These are phyloP conservation scores for Ctenicera cuprea DNA, from an alignment of 2,888 invertebrate species.

Conservation along the genomic window DNA sequence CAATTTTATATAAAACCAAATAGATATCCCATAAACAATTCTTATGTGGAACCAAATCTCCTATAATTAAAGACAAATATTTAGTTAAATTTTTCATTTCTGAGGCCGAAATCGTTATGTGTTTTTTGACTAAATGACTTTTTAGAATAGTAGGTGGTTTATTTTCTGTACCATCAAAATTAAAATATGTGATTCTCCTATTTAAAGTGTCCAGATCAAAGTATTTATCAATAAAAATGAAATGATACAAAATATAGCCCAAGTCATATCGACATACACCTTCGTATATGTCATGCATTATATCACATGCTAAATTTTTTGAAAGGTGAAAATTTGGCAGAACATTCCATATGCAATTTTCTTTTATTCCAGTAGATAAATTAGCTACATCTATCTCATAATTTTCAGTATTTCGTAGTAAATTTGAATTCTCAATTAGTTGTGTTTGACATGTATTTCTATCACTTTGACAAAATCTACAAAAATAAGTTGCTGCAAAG, in stretches of 20 bases:
- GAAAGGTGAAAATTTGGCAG: slow-evolving; percentile 57
- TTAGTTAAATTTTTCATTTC: slow-evolving; percentile 54
- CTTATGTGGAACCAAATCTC: slow-evolving; percentile 49
- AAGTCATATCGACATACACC: slow-evolving; percentile 45
- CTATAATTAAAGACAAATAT: slow-evolving; percentile 23
- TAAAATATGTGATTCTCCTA: slow-evolving; percentile 47
- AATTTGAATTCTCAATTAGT: background rate
- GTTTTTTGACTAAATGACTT: slow-evolving; percentile 37
- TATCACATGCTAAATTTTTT: slow-evolving; percentile 57
- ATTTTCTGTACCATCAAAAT: slow-evolving; percentile 46
- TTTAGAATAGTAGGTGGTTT: slow-evolving; percentile 47
- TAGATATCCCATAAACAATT: slow-evolving; percentile 37
- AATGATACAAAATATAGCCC: slow-evolving; percentile 35
- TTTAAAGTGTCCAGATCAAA: slow-evolving; percentile 49
- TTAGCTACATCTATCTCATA: slow-evolving; percentile 30
- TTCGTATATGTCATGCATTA: slow-evolving; percentile 60
- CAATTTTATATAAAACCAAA: background rate
- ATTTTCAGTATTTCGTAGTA: background rate
- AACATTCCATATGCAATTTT: slow-evolving; percentile 53
- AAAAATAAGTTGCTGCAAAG: slow-evolving; percentile 21
- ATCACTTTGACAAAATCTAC: slow-evolving; percentile 11
- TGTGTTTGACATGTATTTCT: background rate
- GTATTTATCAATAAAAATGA: slow-evolving; percentile 31
- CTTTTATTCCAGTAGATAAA: slow-evolving; percentile 57
- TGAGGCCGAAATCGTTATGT: slow-evolving; percentile 56